Evolutionary conservation across 2,888 invertebrate species (phyloP), one percentile per base, ranked within the genome.

Genomic region (Drosophila planitibia): DNA sequence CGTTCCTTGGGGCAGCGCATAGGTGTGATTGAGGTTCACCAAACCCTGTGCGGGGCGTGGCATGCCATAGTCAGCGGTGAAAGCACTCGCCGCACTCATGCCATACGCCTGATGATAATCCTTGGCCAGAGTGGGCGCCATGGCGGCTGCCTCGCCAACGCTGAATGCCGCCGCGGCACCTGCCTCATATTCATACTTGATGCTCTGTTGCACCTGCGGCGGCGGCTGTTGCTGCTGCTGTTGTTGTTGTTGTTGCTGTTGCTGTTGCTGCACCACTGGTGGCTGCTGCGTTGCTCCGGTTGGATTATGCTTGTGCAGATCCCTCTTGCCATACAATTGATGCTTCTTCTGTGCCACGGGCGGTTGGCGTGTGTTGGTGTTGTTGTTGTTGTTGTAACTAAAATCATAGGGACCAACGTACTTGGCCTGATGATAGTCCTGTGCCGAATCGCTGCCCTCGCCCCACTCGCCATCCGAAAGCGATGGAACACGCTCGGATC

Each of bases 391-490:
- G 47, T 94, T 95, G 90, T 96, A 96, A 85, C 95, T 95, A 85
- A 96, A 96, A 91, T 96, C 96, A 92, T 96, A 97, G 1, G 97
- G 96, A 4, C 91, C 92, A 10, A 90, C 92, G 62, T 92, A 93
- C 61, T 92, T 93, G 64, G 91, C 91, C 73, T 93, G 93, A 88
- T 96, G 96, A 91, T 96, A 97, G 92, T 97, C 97, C 93, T 96
- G 96, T 2, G 96, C 96, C 0, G 97, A 97, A 91, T 98, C 97
- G 59, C 97, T 97, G 37, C 97, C 97, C 91, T 98, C 98, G 92
- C 97, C 97, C 97, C 97, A 98, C 91, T 97, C 98, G 4, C 97
- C 97, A 91, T 98, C 98, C 1, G 97, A 97, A 3, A 97, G 94
- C 0, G 97, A 97, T 4, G 97, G 97, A 14, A 98, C 97, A 19